Evolutionary conservation across 2,888 invertebrate species (phyloP).

Genomic region (Philhelius pedissequus): DNA sequence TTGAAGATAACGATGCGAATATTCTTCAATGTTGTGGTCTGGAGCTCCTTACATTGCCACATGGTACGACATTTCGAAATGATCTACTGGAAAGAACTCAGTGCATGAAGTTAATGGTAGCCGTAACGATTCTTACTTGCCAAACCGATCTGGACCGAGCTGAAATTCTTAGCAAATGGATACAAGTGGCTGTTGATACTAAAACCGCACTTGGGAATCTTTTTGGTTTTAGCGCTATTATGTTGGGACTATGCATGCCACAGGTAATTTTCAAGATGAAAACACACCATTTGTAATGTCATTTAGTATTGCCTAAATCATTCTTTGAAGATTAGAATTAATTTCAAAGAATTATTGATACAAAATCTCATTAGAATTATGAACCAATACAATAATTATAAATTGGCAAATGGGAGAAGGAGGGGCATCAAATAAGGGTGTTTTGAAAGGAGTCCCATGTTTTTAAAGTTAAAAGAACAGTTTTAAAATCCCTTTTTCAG

Average conservation of each 20-base stretch:
- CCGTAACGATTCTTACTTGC: slow-evolving; percentile 92
- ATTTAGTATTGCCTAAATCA: too few species aligned
- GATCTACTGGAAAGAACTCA: slow-evolving; percentile 94
- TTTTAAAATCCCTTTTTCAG: too few species aligned
- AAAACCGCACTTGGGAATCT: slow-evolving; percentile 95
- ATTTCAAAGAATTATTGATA: too few species aligned
- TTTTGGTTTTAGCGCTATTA: slow-evolving; percentile 93
- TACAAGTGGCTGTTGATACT: slow-evolving; percentile 93
- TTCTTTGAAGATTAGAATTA: too few species aligned
- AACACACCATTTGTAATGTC: too few species aligned
- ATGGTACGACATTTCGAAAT: slow-evolving; percentile 89
- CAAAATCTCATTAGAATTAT: too few species aligned
- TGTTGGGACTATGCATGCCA: slow-evolving; percentile 92
- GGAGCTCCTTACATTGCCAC: slow-evolving; percentile 91
- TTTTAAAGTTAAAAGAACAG: too few species aligned
- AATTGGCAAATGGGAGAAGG: too few species aligned
- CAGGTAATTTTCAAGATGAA: too few species aligned
- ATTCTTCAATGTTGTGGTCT: slow-evolving; percentile 81
- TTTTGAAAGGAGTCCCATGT: too few species aligned
- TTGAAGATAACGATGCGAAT: slow-evolving; percentile 51
- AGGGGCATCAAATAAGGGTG: too few species aligned
- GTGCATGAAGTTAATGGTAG: slow-evolving; percentile 91
- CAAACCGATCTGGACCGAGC: slow-evolving; percentile 90
- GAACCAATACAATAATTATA: too few species aligned
- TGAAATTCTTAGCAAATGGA: slow-evolving; percentile 94